phyloP scores from a whole-genome alignment of 2,113 vertebrate species.

The Calyptomena viridis region DNA sequence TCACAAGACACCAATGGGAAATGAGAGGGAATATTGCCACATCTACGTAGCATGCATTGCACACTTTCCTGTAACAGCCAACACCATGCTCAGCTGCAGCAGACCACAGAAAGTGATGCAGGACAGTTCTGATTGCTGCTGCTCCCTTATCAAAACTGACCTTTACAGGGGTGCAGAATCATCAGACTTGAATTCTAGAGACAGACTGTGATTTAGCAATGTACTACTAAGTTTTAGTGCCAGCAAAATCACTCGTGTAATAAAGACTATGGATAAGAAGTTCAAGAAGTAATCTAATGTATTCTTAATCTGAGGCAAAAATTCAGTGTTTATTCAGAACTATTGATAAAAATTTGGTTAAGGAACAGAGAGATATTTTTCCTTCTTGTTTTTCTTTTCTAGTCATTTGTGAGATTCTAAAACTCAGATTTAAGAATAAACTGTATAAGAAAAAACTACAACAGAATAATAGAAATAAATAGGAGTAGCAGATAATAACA shows the following conservation, averaged over 20 bases:
- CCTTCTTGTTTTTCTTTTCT: background rate
- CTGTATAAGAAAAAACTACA: background rate
- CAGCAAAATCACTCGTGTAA: background rate
- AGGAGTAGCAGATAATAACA: background rate
- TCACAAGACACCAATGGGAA: background rate
- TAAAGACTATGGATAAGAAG: background rate
- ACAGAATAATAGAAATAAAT: background rate
- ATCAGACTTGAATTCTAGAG: background rate
- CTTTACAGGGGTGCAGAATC: background rate
- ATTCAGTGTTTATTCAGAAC: background rate
- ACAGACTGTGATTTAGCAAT: background rate
- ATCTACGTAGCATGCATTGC: background rate
- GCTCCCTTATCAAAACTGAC: background rate
- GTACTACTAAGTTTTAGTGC: background rate
- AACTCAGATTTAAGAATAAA: background rate
- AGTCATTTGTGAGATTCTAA: background rate
- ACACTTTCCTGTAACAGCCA: background rate
- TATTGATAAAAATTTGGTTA: background rate
- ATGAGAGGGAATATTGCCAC: background rate
- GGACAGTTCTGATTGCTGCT: background rate
- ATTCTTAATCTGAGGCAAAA: background rate
- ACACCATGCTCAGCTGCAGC: background rate
- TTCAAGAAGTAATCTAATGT: background rate
- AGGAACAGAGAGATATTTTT: background rate
- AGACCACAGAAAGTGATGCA: background rate